Conservation (phyloP, 2,888 invertebrate species). For the Lasioglossum villosulum region DNA sequence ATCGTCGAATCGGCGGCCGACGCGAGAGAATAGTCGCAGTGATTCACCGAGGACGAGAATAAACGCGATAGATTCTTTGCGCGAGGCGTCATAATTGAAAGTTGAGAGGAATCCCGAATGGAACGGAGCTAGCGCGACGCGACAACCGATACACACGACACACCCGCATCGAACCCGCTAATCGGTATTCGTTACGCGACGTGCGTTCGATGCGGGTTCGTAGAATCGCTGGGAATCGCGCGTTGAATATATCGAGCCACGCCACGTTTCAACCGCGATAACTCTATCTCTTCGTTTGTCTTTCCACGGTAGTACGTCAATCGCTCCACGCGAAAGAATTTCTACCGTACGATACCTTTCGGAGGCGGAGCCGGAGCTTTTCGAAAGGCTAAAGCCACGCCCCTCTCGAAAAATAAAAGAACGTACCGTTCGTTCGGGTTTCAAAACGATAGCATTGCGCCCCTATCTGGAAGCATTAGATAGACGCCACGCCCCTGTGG, state of each 20-base stretch:
- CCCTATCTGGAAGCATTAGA: too few relatives aligned
- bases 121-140: neutral
- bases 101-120: neutral
- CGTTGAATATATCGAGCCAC: neutral
- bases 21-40: neutral
- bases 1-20: neutral
- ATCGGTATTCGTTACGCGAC: neutral
- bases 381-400: neutral
- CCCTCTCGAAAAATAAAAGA: neutral
- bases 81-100: conserved; percentile 2
- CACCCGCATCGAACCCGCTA: neutral
- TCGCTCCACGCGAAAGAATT: neutral
- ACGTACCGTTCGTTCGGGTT: neutral
- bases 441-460: neutral
- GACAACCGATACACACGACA: neutral
- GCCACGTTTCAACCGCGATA: neutral
- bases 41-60: neutral
- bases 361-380: neutral
- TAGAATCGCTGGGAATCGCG: neutral
- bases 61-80: neutral
- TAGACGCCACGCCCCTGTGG: too few relatives aligned
- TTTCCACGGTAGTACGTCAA: neutral
- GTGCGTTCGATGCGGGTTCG: conserved; percentile 1
- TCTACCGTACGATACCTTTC: neutral
- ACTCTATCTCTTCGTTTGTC: neutral